Conservation (phyloP, 2,113 vertebrate species). For the Psettodes erumei region DNA sequence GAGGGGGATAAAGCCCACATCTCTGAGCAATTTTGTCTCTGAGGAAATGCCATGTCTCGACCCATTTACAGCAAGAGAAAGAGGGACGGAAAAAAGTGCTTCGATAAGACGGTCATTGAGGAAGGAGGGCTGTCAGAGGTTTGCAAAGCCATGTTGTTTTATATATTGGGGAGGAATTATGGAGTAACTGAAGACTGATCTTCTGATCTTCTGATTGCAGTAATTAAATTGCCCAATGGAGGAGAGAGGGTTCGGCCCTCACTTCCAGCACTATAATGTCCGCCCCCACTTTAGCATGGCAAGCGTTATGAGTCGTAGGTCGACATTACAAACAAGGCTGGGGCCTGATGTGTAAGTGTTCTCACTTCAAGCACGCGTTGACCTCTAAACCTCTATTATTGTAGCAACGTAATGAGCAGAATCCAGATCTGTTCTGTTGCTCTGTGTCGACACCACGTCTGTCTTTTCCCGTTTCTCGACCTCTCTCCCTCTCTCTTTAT, state of each 20-base stretch:
- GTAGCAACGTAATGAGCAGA: conserved; percentile 26
- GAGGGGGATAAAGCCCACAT: conserved; percentile 24
- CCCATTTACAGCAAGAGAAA: not conserved
- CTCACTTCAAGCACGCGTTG: conserved; percentile 34
- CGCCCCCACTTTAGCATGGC: conserved; percentile 49
- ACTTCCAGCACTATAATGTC: conserved; percentile 32
- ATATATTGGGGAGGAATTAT: conserved; percentile 34
- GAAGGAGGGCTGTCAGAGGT: conserved; percentile 15
- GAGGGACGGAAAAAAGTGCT: not conserved
- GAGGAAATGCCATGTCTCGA: conserved; percentile 10
- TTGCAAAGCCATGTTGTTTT: conserved; percentile 35
- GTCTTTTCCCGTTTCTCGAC: conserved; percentile 10
- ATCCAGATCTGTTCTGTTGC: conserved; percentile 19
- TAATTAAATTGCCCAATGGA: conserved; percentile 76
- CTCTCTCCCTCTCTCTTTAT: conserved; percentile 6
- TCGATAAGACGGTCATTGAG: conserved; percentile 28
- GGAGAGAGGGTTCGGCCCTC: conserved; percentile 56
- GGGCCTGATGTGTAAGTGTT: conserved; percentile 54
- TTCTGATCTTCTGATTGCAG: conserved; percentile 65
- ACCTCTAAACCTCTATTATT: conserved; percentile 53
- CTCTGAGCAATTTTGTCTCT: conserved; percentile 11
- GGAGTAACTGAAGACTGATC: conserved; percentile 58
- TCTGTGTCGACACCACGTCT: not conserved
- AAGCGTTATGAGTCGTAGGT: conserved; percentile 46
- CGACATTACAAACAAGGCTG: conserved; percentile 63